phyloP scores from a whole-genome alignment of 2,113 vertebrate genomes.

The Coryphaenoides rupestris region DNA sequence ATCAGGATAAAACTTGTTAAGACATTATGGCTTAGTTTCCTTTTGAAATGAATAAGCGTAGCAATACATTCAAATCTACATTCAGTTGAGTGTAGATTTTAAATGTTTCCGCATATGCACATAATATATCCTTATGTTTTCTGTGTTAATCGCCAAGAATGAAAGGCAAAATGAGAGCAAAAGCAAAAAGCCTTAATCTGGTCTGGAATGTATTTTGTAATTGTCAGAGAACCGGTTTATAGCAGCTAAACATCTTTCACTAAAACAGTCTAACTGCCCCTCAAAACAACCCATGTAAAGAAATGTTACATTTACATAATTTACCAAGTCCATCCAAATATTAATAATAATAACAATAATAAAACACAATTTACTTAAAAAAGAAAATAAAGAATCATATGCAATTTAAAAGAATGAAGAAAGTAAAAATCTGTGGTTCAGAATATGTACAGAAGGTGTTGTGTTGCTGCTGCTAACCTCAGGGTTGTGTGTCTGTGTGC shows the following conservation, averaged over 20 bases:
- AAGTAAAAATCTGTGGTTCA: too few species aligned
- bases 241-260: background rate
- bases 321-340: background rate
- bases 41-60: background rate
- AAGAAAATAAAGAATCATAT: too few species aligned
- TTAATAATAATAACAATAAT: background rate
- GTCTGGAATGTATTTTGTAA: background rate
- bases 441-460: too few species aligned
- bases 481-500: too few species aligned
- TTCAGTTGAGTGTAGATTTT: background rate
- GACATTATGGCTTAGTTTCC: background rate
- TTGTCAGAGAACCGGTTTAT: background rate
- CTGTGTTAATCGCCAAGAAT: constrained; percentile 1
- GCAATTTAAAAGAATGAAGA: too few species aligned
- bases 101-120: constrained; percentile 15
- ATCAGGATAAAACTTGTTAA: background rate
- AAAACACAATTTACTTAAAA: background rate
- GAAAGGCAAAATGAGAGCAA: constrained; percentile 4
- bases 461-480: too few species aligned
- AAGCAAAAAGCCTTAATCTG: too few species aligned
- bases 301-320: background rate
- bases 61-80: constrained; percentile 14
- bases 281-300: background rate
- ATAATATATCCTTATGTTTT: too few species aligned
- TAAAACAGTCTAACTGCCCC: background rate